These are phyloP conservation scores for Hesperia comma DNA, from an alignment of 2,888 invertebrate species.

Conservation along the genomic window DNA sequence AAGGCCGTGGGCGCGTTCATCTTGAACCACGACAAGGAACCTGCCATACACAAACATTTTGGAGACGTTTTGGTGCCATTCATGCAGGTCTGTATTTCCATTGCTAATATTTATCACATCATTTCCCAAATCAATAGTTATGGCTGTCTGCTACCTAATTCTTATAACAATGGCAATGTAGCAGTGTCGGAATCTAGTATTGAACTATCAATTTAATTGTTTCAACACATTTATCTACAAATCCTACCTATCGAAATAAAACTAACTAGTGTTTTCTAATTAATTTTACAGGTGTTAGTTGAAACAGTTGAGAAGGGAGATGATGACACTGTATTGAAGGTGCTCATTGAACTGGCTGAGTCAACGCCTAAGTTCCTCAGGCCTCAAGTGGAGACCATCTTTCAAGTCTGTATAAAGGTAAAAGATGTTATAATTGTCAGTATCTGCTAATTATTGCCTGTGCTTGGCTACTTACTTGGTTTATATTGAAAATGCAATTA, in stretches of 20 bases:
- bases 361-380: slow-evolving; percentile 96
- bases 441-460: too few relatives aligned
- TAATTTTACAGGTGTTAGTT: slow-evolving; percentile 84
- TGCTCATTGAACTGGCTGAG: slow-evolving; percentile 97
- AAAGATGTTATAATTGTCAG: slow-evolving; percentile 39
- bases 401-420: slow-evolving; percentile 94
- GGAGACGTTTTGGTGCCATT: slow-evolving; percentile 92
- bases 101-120: neutral
- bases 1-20: slow-evolving; percentile 94
- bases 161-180: too few relatives aligned
- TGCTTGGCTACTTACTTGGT: too few relatives aligned
- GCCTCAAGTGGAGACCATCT: slow-evolving; percentile 92
- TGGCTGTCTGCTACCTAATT: too few relatives aligned
- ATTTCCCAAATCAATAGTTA: too few relatives aligned
- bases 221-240: too few relatives aligned
- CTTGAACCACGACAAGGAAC: slow-evolving; percentile 96
- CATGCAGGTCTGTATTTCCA: slow-evolving; percentile 83
- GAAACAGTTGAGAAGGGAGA: slow-evolving; percentile 93
- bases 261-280: too few relatives aligned
- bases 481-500: too few relatives aligned
- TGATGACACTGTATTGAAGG: slow-evolving; percentile 95
- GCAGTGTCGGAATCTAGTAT: too few relatives aligned
- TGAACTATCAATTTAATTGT: too few relatives aligned
- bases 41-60: slow-evolving; percentile 94
- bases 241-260: too few relatives aligned